A percentile compares a stretch with the other conserved stretches of the same genome.
These are phyloP conservation scores for Eupithecia insigniata DNA, from an alignment of 2,888 invertebrate species.

Conservation along the genomic window DNA sequence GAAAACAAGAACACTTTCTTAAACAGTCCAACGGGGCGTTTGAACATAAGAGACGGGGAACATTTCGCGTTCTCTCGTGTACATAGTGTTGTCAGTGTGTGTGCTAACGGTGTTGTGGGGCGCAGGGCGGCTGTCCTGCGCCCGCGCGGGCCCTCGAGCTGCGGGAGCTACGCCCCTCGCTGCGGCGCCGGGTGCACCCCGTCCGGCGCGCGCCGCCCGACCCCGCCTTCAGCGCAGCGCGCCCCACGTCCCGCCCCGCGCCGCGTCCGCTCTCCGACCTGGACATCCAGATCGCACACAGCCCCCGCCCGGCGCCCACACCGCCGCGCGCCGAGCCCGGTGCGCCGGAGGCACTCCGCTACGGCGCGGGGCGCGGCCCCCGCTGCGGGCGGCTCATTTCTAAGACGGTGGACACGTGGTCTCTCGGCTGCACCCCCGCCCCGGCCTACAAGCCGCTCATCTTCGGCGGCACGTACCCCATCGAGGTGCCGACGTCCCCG, in stretches of 20 bases:
- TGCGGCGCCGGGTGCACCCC: slow-evolving; percentile 50
- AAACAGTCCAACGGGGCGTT: not conserved
- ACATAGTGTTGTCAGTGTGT: slow-evolving; percentile 24
- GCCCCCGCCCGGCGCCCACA: slow-evolving; percentile 31
- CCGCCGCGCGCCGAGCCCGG: slow-evolving; percentile 15
- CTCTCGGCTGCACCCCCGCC: slow-evolving; percentile 62
- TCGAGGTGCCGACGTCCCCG: slow-evolving; percentile 87
- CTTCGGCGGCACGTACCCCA: slow-evolving; percentile 94
- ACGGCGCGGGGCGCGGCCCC: slow-evolving; percentile 35
- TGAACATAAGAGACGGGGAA: not conserved
- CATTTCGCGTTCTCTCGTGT: not conserved
- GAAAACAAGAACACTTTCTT: not conserved
- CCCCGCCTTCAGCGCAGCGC: slow-evolving; percentile 36
- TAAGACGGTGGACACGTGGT: slow-evolving; percentile 87
- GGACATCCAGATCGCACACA: slow-evolving; percentile 83
- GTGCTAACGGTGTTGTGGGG: slow-evolving; percentile 46
- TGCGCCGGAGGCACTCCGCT: slow-evolving; percentile 33
- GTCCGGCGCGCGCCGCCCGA: slow-evolving; percentile 36
- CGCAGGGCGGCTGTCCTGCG: slow-evolving; percentile 44
- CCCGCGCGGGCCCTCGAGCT: slow-evolving; percentile 37
- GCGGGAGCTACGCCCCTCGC: slow-evolving; percentile 42
- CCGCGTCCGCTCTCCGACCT: slow-evolving; percentile 18
- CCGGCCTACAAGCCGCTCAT: slow-evolving; percentile 86
- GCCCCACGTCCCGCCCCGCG: slow-evolving; percentile 30
- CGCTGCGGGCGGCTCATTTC: slow-evolving; percentile 81